These are phyloP conservation scores for Chloropsis cyanopogon DNA, from an alignment of 2,113 vertebrate species.

Conservation along the genomic window DNA sequence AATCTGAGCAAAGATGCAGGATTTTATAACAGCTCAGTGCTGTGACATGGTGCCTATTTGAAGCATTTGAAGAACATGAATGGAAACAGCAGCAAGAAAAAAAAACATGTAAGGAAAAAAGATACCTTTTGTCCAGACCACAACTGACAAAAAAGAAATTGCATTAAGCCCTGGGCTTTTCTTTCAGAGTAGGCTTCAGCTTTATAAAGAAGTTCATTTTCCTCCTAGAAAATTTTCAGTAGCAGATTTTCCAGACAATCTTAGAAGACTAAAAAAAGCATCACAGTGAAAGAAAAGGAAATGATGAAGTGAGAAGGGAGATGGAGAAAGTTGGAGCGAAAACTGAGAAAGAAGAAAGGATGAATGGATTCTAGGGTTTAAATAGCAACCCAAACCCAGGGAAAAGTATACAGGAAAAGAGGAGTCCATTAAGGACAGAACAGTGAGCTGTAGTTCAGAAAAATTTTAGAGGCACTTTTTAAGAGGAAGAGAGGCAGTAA, in stretches of 20 bases:
- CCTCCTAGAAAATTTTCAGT: not conserved
- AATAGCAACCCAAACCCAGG: not conserved
- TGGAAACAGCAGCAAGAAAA: not conserved
- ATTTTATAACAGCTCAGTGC: not conserved
- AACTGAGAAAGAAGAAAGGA: not conserved
- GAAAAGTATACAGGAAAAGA: not conserved
- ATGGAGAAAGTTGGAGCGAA: not conserved
- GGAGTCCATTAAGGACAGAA: not conserved
- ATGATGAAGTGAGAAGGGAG: not conserved
- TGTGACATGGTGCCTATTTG: not conserved
- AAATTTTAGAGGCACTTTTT: not conserved
- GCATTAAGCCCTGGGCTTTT: slow-evolving; percentile 18
- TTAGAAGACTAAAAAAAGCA: not conserved
- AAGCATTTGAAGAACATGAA: slow-evolving; percentile 5
- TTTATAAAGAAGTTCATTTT: not conserved
- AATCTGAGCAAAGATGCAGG: not conserved
- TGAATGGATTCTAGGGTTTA: not conserved
- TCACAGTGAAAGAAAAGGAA: not conserved
- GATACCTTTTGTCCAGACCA: slow-evolving; percentile 22
- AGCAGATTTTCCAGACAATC: not conserved
- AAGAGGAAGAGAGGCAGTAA: not conserved
- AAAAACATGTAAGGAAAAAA: not conserved
- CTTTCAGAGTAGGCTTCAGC: not conserved
- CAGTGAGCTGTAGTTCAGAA: not conserved
- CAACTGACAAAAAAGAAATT: slow-evolving; percentile 39